Percentiles rank a stretch among this genome's conserved stretches.
These are phyloP conservation scores for Pterophyllum scalare DNA, from an alignment of 2,113 vertebrate species.

Conservation along the genomic window DNA sequence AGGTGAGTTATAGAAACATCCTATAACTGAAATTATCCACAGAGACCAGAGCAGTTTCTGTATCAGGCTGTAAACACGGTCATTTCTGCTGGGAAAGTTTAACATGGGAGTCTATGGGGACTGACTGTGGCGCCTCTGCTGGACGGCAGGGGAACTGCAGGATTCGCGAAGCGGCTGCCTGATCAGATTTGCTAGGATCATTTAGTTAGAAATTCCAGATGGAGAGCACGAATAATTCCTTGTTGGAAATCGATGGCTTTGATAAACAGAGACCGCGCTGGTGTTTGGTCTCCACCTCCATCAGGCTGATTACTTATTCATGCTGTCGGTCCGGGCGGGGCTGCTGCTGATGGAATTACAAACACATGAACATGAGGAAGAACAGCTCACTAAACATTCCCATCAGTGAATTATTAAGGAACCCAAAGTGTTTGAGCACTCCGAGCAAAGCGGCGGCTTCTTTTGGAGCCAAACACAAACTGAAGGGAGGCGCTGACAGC, in stretches of 20 bases:
- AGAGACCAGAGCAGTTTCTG: background rate
- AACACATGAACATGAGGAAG: background rate
- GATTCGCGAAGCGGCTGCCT: background rate
- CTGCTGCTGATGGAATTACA: constrained; percentile 7
- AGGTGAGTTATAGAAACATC: background rate
- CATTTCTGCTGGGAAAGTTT: background rate
- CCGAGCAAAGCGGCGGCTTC: background rate
- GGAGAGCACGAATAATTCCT: background rate
- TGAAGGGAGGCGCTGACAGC: background rate
- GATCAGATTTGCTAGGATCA: background rate
- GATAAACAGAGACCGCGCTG: background rate
- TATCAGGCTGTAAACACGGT: constrained; percentile 1
- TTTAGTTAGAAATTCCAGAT: background rate
- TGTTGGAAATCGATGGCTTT: background rate
- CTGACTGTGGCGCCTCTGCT: background rate
- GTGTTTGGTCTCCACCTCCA: background rate
- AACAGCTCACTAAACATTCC: constrained; percentile 2
- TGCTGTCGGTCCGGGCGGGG: background rate
- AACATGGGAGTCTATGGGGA: background rate
- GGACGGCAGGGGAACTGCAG: background rate
- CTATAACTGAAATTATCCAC: background rate
- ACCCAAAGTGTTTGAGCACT: background rate
- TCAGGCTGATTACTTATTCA: constrained; percentile 9
- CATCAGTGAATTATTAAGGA: constrained; percentile 11
- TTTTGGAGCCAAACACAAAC: background rate